Evolutionary conservation across 2,888 invertebrate species (phyloP), one percentile per base, ranked within the genome.

Genomic region (Pimpla rufipes): DNA sequence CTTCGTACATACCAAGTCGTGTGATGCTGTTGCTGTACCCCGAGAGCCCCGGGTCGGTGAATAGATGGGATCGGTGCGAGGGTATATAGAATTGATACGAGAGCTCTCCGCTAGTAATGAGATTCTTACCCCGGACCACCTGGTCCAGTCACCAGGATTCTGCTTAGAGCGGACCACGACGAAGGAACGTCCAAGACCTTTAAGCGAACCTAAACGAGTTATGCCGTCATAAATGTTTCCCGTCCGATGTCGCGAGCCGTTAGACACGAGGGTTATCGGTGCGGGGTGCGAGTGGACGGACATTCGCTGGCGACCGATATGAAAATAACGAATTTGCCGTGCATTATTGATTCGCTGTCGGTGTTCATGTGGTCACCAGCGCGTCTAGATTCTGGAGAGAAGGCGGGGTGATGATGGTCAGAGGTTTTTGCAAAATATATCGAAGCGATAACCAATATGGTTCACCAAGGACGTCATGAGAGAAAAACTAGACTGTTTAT

Each of bases 181-280:
- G 74, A 37, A 55, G 47, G 55, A 73, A 35, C 62, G 64, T 79
- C 77, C 75, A 66, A 77, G 62, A 79, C 42, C 62, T 80, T 37
- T 76, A 74, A 59, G 68, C 35, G 83, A 64, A 74, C 64, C 84
- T 88, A 88, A 89, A 85, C 88, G 87, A 88, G 87, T 88, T 89
- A 89, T 86, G 86, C 71, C 85, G 84, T 87, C 87, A 87, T 89
- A 89, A 88, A 89, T 88, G 88, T 88, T 89, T 88, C 84, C 84
- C 84, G 59, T 79, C 81, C 73, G 87, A 87, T 86, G 85, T 82
- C 84, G 73, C 75, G 79, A 74, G 78, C 74, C 79, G 77, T 74
- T 67, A 73, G 50, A 81, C 71, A 47, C 77, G 78, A 67, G 81
- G 52, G 42, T 70, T 64, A 21, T 35, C 66, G 68, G 45, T 40